phyloP scores from a whole-genome alignment of 2,797 vertebrate genomes.

The Molossus molossus region DNA sequence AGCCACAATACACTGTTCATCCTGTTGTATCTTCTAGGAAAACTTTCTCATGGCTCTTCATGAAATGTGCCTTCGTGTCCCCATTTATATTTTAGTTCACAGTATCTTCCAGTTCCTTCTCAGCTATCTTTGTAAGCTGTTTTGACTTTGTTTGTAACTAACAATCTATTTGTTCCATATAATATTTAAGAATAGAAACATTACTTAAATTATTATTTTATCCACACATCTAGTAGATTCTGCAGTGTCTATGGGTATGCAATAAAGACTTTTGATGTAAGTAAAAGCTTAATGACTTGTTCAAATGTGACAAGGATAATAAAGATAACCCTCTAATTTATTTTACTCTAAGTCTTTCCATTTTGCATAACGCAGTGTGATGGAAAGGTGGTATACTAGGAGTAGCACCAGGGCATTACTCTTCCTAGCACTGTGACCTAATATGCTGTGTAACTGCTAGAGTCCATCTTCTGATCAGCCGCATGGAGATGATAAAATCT shows the following conservation, averaged over 20 bases:
- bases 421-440: not conserved
- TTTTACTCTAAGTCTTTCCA: not conserved
- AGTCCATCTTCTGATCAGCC: not conserved
- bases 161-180: not conserved
- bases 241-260: not conserved
- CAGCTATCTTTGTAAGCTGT: not conserved
- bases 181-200: not conserved
- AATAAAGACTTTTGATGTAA: not conserved
- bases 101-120: not conserved
- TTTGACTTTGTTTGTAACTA: not conserved
- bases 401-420: not conserved
- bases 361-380: not conserved
- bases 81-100: not conserved
- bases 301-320: not conserved
- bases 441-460: not conserved
- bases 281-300: not conserved
- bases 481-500: not conserved
- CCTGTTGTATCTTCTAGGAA: not conserved
- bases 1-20: rapidly evolving
- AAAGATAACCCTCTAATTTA: not conserved
- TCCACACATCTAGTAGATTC: not conserved
- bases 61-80: not conserved
- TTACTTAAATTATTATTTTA: not conserved
- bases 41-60: not conserved
- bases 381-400: not conserved